Evolutionary conservation across 1,140 invertebrate species (phyloP).

Genomic region (Heliconius hewitsoni): DNA sequence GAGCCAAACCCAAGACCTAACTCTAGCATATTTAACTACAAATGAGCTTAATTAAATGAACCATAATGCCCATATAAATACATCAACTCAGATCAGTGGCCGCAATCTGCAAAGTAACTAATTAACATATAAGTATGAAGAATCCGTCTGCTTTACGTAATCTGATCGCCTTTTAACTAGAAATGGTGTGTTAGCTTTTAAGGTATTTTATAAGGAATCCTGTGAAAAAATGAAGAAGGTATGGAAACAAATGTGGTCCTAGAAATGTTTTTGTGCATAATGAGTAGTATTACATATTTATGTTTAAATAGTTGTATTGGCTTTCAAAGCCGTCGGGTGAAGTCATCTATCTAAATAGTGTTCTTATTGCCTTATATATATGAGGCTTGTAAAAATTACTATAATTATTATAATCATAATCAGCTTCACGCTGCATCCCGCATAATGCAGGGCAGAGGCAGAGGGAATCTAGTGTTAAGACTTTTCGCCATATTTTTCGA

Average conservation of each 20-base stretch:
- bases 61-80: slow-evolving; percentile 8
- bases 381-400: no score
- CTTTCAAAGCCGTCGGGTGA: no score
- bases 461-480: background rate
- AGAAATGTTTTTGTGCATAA: background rate
- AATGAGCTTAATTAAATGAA: slow-evolving; percentile 1
- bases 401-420: no score
- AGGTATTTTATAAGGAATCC: background rate
- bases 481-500: background rate
- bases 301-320: background rate
- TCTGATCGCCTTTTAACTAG: background rate
- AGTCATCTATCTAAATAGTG: no score
- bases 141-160: slow-evolving; percentile 7
- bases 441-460: background rate
- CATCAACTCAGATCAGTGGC: slow-evolving; percentile 1
- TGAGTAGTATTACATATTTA: no score
- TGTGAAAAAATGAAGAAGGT: slow-evolving; percentile 6
- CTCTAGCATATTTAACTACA: no score
- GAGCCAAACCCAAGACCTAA: no score
- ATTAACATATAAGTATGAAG: slow-evolving; percentile 14
- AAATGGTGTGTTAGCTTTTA: background rate
- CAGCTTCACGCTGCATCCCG: no score
- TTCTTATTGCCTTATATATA: no score
- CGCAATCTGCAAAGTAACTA: background rate
- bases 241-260: background rate